Percentiles rank a stretch among this genome's conserved stretches.
Evolutionary conservation across 64 coral and sea anemone genomes (phyloP).

Genomic region (Montipora capricornis): DNA sequence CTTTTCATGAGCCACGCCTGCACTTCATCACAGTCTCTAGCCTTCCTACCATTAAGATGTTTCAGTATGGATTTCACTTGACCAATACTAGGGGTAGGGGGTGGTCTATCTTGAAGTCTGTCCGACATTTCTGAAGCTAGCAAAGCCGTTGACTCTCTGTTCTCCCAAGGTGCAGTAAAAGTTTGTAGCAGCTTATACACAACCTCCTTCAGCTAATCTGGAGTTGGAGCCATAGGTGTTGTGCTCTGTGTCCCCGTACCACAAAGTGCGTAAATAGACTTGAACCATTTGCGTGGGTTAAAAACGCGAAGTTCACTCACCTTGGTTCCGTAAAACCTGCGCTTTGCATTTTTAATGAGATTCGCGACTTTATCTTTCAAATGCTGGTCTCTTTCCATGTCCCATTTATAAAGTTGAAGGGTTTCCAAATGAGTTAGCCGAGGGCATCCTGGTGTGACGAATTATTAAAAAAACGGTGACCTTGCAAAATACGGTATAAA

Average conservation of each 20-base stretch:
- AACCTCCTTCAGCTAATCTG: no score
- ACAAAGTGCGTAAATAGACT: no score
- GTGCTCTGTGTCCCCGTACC: no score
- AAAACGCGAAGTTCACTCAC: no score
- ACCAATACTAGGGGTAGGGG: constrained; percentile 51
- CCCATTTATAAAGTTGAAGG: not conserved
- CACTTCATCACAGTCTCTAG: constrained; percentile 5
- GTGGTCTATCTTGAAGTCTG: constrained; percentile 52
- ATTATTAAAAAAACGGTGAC: not conserved
- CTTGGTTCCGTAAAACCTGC: no score
- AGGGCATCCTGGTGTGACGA: not conserved
- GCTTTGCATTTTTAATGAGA: no score
- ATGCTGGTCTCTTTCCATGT: no score
- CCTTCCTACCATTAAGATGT: not conserved
- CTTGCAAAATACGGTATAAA: not conserved
- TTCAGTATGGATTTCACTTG: constrained; percentile 30
- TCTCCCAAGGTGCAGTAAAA: constrained; percentile 8
- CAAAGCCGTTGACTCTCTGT: constrained; percentile 22
- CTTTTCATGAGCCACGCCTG: constrained; percentile 17
- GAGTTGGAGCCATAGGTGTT: no score
- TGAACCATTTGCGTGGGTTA: no score
- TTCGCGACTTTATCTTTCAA: no score
- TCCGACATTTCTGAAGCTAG: constrained; percentile 13
- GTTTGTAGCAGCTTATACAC: no score
- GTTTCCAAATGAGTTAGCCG: not conserved